phyloP scores from a whole-genome alignment of 2,888 invertebrate genomes.

The Melieria omissa region DNA sequence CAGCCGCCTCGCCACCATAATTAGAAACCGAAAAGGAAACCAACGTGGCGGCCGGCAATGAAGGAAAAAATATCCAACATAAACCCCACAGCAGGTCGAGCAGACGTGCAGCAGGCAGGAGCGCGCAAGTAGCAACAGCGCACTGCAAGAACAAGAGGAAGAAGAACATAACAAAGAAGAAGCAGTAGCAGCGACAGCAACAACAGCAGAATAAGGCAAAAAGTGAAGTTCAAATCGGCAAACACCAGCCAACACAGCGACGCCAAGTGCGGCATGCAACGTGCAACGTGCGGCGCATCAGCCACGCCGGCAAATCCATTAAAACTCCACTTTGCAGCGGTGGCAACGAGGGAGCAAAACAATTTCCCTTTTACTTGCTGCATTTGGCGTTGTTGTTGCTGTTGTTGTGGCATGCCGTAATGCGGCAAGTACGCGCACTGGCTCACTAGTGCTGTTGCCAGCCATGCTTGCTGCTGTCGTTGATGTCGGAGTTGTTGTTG shows the following conservation, averaged over 20 bases:
- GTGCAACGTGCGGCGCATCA: background rate
- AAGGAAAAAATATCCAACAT: constrained; percentile 42
- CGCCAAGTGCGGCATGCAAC: constrained; percentile 8
- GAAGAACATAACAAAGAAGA: constrained; percentile 9
- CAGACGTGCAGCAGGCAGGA: background rate
- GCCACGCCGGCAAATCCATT: constrained; percentile 28
- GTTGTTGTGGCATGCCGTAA: constrained; percentile 14
- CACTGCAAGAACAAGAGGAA: background rate
- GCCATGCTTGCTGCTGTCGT: background rate
- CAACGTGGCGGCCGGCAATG: constrained; percentile 33
- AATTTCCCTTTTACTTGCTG: constrained; percentile 58
- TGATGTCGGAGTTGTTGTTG: no score
- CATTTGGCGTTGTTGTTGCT: constrained; percentile 15
- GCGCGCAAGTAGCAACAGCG: background rate
- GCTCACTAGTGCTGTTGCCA: no score
- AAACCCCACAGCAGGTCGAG: background rate
- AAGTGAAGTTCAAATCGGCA: constrained; percentile 22
- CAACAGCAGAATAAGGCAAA: constrained; percentile 9
- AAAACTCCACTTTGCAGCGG: constrained; percentile 37
- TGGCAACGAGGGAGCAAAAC: constrained; percentile 45
- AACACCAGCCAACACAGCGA: constrained; percentile 18
- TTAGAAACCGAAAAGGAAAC: constrained; percentile 36
- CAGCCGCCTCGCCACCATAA: constrained; percentile 27
- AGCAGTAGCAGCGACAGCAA: background rate
- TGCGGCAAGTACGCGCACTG: constrained; percentile 1